Conservation (phyloP, 35 echinoderm and acorn worm genomes). For the Apostichopus californicus region DNA sequence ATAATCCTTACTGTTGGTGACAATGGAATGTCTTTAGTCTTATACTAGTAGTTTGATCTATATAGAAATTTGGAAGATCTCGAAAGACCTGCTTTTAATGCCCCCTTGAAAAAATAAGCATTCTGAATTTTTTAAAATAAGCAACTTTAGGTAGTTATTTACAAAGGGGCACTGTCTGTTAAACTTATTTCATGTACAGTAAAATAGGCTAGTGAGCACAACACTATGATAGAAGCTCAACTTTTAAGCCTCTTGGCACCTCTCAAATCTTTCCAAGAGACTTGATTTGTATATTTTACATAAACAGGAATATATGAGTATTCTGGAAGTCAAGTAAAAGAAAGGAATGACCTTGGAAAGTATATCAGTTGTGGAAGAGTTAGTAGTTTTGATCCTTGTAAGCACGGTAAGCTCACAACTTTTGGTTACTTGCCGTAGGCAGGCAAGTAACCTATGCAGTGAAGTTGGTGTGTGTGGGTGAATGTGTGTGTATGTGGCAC, state of each 20-base stretch:
- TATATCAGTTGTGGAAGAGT: too few relatives aligned
- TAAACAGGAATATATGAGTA: not conserved
- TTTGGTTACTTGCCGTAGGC: too few relatives aligned
- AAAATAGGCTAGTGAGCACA: not conserved
- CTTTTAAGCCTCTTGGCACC: not conserved
- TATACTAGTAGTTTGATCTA: not conserved
- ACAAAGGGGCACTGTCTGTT: not conserved
- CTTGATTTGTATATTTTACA: constrained; percentile 1
- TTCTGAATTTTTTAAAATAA: not conserved
- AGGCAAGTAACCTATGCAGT: too few relatives aligned
- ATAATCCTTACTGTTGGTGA: not conserved
- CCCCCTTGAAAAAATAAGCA: not conserved
- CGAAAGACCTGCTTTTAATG: not conserved
- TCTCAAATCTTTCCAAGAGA: not conserved
- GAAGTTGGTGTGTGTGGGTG: too few relatives aligned
- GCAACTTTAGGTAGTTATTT: not conserved
- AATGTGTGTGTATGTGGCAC: too few relatives aligned
- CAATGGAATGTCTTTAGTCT: not conserved
- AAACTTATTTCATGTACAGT: not conserved
- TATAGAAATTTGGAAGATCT: not conserved
- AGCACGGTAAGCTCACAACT: too few relatives aligned
- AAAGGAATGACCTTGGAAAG: not conserved
- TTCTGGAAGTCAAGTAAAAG: not conserved
- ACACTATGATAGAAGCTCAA: not conserved
- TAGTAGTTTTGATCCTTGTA: too few relatives aligned